Evolutionary conservation across 2,888 invertebrate species (phyloP), one percentile per base, ranked within the genome.

Genomic region (Oscheius myriophilus): DNA sequence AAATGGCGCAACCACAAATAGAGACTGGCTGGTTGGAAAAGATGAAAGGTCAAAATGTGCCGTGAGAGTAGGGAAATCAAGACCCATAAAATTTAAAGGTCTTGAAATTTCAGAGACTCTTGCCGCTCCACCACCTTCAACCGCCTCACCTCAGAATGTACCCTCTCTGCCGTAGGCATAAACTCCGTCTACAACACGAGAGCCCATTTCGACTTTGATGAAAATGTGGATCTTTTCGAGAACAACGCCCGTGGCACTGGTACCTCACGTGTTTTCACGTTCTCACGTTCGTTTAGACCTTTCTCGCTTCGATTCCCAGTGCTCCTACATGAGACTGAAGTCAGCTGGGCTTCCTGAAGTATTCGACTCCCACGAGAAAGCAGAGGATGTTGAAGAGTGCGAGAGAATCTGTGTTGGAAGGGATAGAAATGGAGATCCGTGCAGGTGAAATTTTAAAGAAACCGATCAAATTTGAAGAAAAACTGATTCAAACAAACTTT

Each of bases 161-260:
- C 72, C 11, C 57, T 83, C 0, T 79, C 80, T 3, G 63, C 67
- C 46, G 61, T 82, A 11, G 73, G 78, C 3, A 66, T 75, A 46
- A 79, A 83, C 46, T 79, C 76, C 33, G 81, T 83, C 21, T 79
- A 82, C 49, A 78, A 77, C 49, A 70, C 79, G 4, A 58, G 76
- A 42, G 25, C 66, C 1, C 78, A 75, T 59, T 82, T 82, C 63
- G 64, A 67, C n/a, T 53, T 49, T 12, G 69, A 64, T 18, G 62
- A 73, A n/a, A 63, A 72, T 2, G 53, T 72, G 9, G 81, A 82
- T 55, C 51, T 83, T n/a, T 83, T 75, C 66, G 83, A 83, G 70
- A 74, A 73, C 53, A 82, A 80, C 65, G 80, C 81, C 61, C 41
- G 72, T 33, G 79, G 76, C 45, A 69, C 81, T 80, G 61, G 61